Base-by-base conservation (phyloP, 2,888 invertebrate genomes). In the Aleiodes leptofemur region DNA sequence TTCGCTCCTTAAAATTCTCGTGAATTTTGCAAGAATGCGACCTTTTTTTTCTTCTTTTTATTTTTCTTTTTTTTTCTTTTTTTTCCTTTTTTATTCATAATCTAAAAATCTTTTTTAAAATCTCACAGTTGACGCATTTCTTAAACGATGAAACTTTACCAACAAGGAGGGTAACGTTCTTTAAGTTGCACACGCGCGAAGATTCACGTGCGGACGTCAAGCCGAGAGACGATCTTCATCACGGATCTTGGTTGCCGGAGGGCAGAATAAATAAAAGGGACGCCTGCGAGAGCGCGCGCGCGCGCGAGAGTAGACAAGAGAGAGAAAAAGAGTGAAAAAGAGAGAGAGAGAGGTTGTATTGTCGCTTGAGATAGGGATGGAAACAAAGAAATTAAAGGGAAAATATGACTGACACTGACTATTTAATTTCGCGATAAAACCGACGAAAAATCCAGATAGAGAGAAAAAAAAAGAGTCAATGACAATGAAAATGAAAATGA, bases 161-260 rank as follows among this genome's bases (percentile, higher is more conserved):
- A 48, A 64, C 48, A 34, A 34, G 34, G 64, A 64, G 64, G 34
- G 14, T 43, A 64, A 48, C 64, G 64, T 64, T 64, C 64, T 64
- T 64, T 43, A 43, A 23, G 64, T 68, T 68, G 68, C 68, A 68
- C 51, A 51, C 68, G 68, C 68, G 68, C 64, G 51, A 68, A 68
- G 68, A 68, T 68, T 68, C 68, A 68, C 68, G 68, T 68, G 68
- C 68, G 51, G 68, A 68, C 68, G 68, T 68, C 68, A 68, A 68
- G 68, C 29, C 51, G 31, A 68, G 68, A 51, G 51, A 68, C 68
- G 68, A 68, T 68, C 68, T 68, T 68, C 68, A 68, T 68, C 68
- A 68, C 68, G 68, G 68, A 51, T 68, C 68, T 68, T 14, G 34
- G 50, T 66, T 43, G 51, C 68, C 68, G 51, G 51, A 68, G 68